Conservation (phyloP, 2,113 vertebrate species). For the Ibidorhyncha struthersii region DNA sequence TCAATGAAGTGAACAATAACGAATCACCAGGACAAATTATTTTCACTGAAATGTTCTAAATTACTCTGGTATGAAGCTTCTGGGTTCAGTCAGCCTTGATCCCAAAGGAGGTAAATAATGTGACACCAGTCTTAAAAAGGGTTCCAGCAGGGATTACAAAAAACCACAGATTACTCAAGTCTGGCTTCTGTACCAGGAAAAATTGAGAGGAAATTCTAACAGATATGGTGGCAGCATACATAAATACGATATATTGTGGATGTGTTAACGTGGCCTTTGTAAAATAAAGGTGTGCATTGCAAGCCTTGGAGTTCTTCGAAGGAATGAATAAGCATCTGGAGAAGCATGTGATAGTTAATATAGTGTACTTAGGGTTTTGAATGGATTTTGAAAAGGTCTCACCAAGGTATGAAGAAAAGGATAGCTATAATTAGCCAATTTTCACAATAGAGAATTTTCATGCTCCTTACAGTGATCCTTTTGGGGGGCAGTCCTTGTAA, state of each 20-base stretch:
- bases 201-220: not conserved
- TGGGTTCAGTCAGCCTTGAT: not conserved
- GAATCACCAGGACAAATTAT: not conserved
- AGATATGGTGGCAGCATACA: not conserved
- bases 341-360: not conserved
- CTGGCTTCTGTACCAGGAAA: slow-evolving; percentile 1
- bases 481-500: not conserved
- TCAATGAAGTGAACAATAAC: not conserved
- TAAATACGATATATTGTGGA: not conserved
- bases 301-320: not conserved
- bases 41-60: not conserved
- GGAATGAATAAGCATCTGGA: not conserved
- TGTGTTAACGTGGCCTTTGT: not conserved
- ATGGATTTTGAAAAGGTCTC: not conserved
- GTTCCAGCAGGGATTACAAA: not conserved
- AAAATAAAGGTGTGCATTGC: not conserved
- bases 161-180: not conserved
- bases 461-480: not conserved
- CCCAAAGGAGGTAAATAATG: not conserved
- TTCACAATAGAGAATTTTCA: not conserved
- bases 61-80: not conserved
- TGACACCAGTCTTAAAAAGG: not conserved
- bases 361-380: not conserved
- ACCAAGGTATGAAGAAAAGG: not conserved
- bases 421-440: not conserved